Conservation (phyloP, 2,888 invertebrate genomes). For the Phengaris alcon region DNA sequence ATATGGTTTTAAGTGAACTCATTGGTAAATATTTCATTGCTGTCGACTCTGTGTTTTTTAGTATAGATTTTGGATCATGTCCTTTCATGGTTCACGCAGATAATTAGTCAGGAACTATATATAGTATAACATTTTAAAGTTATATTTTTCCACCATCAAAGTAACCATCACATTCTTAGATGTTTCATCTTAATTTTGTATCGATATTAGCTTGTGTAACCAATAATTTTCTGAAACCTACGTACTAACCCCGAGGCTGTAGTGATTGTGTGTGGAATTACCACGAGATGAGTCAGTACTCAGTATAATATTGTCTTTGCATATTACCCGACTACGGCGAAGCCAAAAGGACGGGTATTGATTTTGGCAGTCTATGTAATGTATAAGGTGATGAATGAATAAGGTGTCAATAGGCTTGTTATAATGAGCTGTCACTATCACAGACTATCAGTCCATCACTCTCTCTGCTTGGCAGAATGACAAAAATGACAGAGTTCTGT, state of each 20-base stretch:
- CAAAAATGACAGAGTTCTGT: too few species aligned
- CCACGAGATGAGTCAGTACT: background rate
- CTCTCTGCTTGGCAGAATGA: too few species aligned
- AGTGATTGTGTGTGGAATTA: slow-evolving; percentile 10
- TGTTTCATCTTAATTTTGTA: slow-evolving; percentile 16
- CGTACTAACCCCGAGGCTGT: slow-evolving; percentile 18
- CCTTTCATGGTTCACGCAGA: background rate
- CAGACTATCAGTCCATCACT: too few species aligned
- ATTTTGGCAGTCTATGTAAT: too few species aligned
- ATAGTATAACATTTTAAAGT: background rate
- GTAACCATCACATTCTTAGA: background rate
- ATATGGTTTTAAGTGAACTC: too few species aligned
- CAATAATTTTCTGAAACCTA: slow-evolving; percentile 22
- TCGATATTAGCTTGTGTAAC: background rate
- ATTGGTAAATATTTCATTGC: background rate
- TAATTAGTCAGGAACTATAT: too few species aligned
- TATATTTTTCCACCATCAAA: background rate
- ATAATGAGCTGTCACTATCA: too few species aligned
- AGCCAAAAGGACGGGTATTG: too few species aligned
- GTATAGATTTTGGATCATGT: too few species aligned
- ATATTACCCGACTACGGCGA: too few species aligned
- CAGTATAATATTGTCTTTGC: background rate
- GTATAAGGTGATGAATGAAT: too few species aligned
- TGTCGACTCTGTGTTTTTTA: background rate
- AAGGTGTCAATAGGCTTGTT: too few species aligned